Evolutionary conservation across 2,888 invertebrate genomes (phyloP).

Genomic region (Drosophila atroscutellata): DNA sequence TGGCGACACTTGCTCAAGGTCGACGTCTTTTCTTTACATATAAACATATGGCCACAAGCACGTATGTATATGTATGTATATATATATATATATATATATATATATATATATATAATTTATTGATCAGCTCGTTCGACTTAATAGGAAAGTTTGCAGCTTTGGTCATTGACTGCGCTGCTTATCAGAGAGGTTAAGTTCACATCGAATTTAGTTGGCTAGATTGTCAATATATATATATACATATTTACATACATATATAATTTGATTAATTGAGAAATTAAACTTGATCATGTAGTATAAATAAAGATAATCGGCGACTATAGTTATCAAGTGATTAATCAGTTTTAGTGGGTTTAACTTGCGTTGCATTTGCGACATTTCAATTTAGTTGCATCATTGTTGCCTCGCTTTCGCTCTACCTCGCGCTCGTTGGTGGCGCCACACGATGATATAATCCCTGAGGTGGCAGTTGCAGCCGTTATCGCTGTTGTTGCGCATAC

Average conservation of each 20-base stretch:
- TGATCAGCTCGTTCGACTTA: not conserved
- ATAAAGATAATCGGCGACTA: not conserved
- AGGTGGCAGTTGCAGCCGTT: slow-evolving; percentile 22
- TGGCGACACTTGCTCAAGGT: slow-evolving; percentile 24
- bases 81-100: not conserved
- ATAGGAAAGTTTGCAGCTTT: not conserved
- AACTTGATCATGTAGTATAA: not conserved
- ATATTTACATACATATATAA: not conserved
- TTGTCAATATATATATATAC: not conserved
- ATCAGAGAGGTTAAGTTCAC: not conserved
- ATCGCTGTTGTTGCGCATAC: slow-evolving; percentile 63
- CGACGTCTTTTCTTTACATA: slow-evolving; percentile 8
- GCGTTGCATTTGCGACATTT: not conserved
- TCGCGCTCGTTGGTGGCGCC: slow-evolving; percentile 23
- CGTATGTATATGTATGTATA: too few relatives aligned
- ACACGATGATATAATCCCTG: slow-evolving; percentile 42
- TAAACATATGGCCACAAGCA: not conserved
- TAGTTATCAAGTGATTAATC: not conserved
- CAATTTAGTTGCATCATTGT: not conserved
- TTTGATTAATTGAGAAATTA: not conserved
- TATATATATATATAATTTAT: too few relatives aligned
- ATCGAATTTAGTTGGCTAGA: not conserved
- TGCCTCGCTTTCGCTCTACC: not conserved
- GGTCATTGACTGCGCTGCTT: slow-evolving; percentile 17
- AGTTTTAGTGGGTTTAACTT: not conserved